Evolutionary conservation across 2,888 invertebrate species (phyloP).

Genomic region (Volucella inanis): DNA sequence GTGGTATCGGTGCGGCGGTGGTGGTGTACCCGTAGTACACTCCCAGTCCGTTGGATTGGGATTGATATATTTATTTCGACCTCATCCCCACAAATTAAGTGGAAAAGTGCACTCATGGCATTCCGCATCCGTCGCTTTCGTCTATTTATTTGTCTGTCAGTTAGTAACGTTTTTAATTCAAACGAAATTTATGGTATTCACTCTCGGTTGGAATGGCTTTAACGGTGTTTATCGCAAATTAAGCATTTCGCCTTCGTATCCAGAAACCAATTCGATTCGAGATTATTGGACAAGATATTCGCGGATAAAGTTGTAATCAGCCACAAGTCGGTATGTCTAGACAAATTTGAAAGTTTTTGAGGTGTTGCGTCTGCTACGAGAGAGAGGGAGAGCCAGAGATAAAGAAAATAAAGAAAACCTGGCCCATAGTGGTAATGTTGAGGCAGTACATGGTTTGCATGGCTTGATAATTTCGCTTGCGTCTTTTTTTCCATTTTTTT

Average conservation of each 20-base stretch:
- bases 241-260: slow-evolving; percentile 60
- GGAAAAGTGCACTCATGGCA: slow-evolving; percentile 25
- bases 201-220: slow-evolving; percentile 53
- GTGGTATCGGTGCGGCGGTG: slow-evolving; percentile 4
- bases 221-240: slow-evolving; percentile 72
- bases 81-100: slow-evolving; percentile 62
- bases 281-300: slow-evolving; percentile 61
- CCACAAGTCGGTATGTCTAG: slow-evolving; percentile 60
- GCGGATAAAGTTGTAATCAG: slow-evolving; percentile 71
- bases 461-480: neutral
- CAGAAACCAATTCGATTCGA: slow-evolving; percentile 43
- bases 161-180: slow-evolving; percentile 39
- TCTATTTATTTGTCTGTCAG: slow-evolving; percentile 6
- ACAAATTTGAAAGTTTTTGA: slow-evolving; percentile 75
- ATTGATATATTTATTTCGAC: slow-evolving; percentile 65
- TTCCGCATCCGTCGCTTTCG: neutral
- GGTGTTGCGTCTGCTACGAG: slow-evolving; percentile 69
- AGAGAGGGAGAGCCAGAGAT: neutral
- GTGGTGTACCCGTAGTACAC: neutral
- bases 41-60: neutral
- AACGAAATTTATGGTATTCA: slow-evolving; percentile 66
- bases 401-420: slow-evolving; percentile 11
- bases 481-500: slow-evolving; percentile 37
- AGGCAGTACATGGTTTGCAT: slow-evolving; percentile 46
- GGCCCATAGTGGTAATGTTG: slow-evolving; percentile 62